Evolutionary conservation across 2,113 vertebrate genomes (phyloP), one percentile per base, ranked within the genome.

Genomic region (Dicaeum eximium): DNA sequence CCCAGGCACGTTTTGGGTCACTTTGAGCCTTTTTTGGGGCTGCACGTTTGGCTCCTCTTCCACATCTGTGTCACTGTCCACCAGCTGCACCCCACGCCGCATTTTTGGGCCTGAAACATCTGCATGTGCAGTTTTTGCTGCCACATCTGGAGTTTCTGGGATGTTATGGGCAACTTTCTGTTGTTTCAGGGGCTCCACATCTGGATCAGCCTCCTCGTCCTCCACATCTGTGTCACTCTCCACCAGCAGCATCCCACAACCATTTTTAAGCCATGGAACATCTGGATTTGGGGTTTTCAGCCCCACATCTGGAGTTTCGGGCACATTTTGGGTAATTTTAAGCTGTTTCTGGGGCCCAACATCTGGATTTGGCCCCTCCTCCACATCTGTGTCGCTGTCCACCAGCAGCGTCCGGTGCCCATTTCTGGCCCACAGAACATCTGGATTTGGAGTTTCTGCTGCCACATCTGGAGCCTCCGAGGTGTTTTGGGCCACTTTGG

Each of bases 301-400:
- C 15, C 6, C 4, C 47, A 62, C 58, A 40, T n/a, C 58, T 30
- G 66, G 54, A 2, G 37, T 15, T 20, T 30, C 4, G 0, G 45
- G 65, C 2, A 20, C 37, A 4, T 16, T 24, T 5, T 7, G 54
- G 12, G 54, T 7, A 0, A 2, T 8, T 16, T 25, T 2, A 9
- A 30, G 75, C 4, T 2, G 0, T 9, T 65, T 5, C 0, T 0
- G 11, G 23, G 6, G 3, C 0, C 1, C 11, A n/a, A 27, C 80
- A 61, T 31, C 66, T 61, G 35, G 85, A n/a, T 2, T 1, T 1
- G 30, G 4, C 9, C 2, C 54, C 23, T 54, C 86, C 13, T 58
- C 67, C 44, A 73, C 69, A 66, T 81, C 77, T 2, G 60, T 74
- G 28, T 81, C 51, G 0, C 86, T 82, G 13, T 75, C 69, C 60